Evolutionary conservation across 1,140 invertebrate species (phyloP).

Genomic region (Micrasema longulum): DNA sequence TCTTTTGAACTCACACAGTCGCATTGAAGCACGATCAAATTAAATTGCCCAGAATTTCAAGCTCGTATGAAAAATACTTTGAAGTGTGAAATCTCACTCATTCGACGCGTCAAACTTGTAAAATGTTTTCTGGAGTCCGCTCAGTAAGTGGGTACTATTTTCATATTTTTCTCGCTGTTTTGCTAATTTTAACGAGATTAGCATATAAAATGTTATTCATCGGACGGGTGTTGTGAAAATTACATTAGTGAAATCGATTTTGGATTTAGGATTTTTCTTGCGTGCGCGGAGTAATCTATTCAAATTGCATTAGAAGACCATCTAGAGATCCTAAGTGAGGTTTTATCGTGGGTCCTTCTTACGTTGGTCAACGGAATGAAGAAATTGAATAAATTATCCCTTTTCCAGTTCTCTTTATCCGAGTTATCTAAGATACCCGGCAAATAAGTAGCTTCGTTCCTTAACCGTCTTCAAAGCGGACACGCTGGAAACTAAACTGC

Average conservation of each 20-base stretch:
- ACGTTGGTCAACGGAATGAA: conserved; percentile 15
- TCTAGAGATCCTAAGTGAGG: conserved; percentile 7
- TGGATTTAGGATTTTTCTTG: background rate
- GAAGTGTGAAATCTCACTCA: conserved; percentile 28
- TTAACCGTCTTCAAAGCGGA: background rate
- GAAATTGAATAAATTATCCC: conserved; percentile 43
- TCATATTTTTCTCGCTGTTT: too few species aligned
- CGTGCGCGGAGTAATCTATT: background rate
- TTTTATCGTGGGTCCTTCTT: conserved; percentile 23
- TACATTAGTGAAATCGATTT: background rate
- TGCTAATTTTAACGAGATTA: too few species aligned
- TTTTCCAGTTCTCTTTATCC: conserved; percentile 13
- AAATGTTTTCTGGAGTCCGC: conserved; percentile 1
- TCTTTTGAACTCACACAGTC: conserved; percentile 17
- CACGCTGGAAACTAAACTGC: background rate
- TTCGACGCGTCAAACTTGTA: conserved; percentile 16
- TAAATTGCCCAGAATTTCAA: conserved; percentile 29
- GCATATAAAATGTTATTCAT: background rate
- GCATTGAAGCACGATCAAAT: conserved; percentile 33
- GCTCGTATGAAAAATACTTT: conserved; percentile 21
- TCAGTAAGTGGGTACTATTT: too few species aligned
- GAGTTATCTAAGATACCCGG: too few species aligned
- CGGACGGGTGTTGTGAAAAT: background rate
- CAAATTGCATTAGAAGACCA: conserved; percentile 27
- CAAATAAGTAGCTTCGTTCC: too few species aligned